phyloP scores from a whole-genome alignment of 2,113 vertebrate genomes.

The Rhinoderma darwinii region DNA sequence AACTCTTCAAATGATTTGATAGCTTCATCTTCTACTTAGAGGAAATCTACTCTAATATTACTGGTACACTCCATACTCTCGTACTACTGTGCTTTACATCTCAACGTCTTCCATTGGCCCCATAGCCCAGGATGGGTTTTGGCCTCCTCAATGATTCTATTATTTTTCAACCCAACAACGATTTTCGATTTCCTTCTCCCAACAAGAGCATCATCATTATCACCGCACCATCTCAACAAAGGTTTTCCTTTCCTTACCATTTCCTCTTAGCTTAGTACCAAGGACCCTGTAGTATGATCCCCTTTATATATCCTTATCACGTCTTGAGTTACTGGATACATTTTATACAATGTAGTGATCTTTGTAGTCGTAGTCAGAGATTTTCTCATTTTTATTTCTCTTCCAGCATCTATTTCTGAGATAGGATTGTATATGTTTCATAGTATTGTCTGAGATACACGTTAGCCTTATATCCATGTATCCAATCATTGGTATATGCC shows the following conservation, averaged over 20 bases:
- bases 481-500: too few species aligned
- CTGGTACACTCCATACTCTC: background rate
- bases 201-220: background rate
- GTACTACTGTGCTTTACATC: background rate
- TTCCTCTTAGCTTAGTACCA: background rate
- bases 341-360: too few species aligned
- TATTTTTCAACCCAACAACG: background rate
- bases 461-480: too few species aligned
- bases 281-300: too few species aligned
- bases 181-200: background rate
- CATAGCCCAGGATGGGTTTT: background rate
- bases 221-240: background rate
- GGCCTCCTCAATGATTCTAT: background rate
- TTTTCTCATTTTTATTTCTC: too few species aligned
- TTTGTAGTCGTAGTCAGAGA: too few species aligned
- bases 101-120: background rate
- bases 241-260: background rate
- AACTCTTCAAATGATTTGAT: background rate
- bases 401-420: too few species aligned
- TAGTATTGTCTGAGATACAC: too few species aligned
- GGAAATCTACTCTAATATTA: background rate
- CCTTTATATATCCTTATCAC: too few species aligned
- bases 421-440: too few species aligned
- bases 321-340: accelerated
- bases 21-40: background rate